Percentiles rank a stretch among this genome's conserved stretches.
Conservation (phyloP, 1,140 invertebrate species). For the Telenomus remus region DNA sequence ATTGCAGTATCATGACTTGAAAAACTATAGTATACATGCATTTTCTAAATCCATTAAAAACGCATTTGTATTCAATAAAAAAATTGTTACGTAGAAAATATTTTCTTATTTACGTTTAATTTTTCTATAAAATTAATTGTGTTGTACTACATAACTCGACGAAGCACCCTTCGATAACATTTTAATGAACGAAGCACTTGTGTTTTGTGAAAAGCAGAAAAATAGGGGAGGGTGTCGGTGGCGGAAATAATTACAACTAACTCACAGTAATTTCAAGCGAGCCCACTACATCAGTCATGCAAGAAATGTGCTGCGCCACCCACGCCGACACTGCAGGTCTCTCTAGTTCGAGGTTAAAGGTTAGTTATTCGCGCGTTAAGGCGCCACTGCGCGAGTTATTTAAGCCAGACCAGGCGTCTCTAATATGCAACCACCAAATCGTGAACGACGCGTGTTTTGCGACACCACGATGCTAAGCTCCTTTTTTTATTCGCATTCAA, state of each 20-base stretch:
- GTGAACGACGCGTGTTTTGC: conserved; percentile 58
- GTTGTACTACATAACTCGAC: conserved; percentile 25
- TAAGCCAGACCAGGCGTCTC: conserved; percentile 68
- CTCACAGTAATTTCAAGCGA: conserved; percentile 63
- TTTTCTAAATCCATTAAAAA: too few relatives aligned
- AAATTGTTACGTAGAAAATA: too few relatives aligned
- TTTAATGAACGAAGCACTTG: conserved; percentile 63
- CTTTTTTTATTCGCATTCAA: conserved; percentile 45
- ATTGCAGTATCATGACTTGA: too few relatives aligned
- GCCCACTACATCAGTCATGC: conserved; percentile 63
- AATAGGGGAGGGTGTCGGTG: conserved; percentile 44
- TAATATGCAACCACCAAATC: conserved; percentile 61
- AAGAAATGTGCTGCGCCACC: conserved; percentile 70
- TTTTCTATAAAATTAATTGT: too few relatives aligned
- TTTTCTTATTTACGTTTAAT: too few relatives aligned
- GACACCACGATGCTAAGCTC: conserved; percentile 42
- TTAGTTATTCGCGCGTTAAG: conserved; percentile 72
- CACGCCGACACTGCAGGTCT: conserved; percentile 58
- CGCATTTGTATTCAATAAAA: too few relatives aligned
- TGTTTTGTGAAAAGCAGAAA: conserved; percentile 45
- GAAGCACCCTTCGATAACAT: conserved; percentile 50
- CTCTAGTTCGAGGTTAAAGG: conserved; percentile 64
- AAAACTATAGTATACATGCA: not conserved
- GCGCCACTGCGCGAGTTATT: conserved; percentile 71
- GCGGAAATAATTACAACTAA: conserved; percentile 68